Base-by-base conservation (phyloP, 2,888 invertebrate genomes). In the Pristionchus maxplancki region DNA sequence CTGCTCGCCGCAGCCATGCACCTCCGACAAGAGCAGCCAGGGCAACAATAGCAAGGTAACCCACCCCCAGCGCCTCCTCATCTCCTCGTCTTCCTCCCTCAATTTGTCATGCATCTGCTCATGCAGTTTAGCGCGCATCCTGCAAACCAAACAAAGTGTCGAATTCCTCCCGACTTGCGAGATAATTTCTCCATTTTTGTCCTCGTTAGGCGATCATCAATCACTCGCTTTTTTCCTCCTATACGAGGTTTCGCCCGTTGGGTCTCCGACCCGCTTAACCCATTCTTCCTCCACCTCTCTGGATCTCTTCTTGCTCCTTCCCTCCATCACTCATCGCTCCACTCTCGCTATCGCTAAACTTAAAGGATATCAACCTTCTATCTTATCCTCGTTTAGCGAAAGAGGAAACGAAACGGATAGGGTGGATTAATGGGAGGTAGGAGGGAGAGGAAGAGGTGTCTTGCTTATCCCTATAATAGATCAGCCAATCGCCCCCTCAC, bases 181-280 rank as follows among this genome's bases (percentile, higher is more conserved):
- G 24, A 58, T n/a, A 20, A 24, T 44, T 44, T 74, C 74, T 40
- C 40, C 40, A 40, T 74, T 37, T 24, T 74, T 74, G 37, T 74
- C 74, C 37, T 67, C 64, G 64, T 67, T 67, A 67, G 31, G n/a
- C n/a, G 44, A n/a, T 78, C 78, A 40, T 78, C 44, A 40, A 50
- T 58, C 84, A 28, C 84, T 84, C 5, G 31, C 17, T 37, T 28
- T 71, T 71, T 31, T 9, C 3, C 28, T 82, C 24, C 53, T 31
- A 53, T 62, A 53, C 31, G n/a, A 34, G 86, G 86, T 86, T 86
- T 86, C 86, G n/a, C n/a, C 24, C 28, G 24, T 17, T 20, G 31
- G 67, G 86, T 67, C 31, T 87, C 31, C 58, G 74, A 37, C 87
- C 78, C 78, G 50, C 87, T 87, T 78, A 78, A 74, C 78, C 87